Evolutionary conservation across 2,113 vertebrate species (phyloP).

Genomic region (Egretta garzetta): DNA sequence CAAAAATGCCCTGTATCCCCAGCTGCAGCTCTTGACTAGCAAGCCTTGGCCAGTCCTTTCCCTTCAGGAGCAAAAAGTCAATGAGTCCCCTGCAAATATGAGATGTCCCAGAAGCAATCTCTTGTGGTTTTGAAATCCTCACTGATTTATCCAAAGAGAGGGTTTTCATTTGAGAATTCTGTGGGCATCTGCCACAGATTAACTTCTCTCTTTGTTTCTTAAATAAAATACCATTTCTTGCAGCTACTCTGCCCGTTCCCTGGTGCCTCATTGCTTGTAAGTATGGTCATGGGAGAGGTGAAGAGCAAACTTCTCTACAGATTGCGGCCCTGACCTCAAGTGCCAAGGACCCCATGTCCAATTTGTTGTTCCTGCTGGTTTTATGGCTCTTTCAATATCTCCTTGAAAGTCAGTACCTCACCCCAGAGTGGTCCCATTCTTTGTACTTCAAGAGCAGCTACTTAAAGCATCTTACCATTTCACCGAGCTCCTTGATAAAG

Average conservation of each 20-base stretch:
- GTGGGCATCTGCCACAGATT: background rate
- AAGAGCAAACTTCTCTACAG: background rate
- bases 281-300: background rate
- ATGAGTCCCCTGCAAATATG: background rate
- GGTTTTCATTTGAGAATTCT: background rate
- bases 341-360: background rate
- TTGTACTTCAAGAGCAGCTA: background rate
- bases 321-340: rapidly evolving
- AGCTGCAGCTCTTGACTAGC: background rate
- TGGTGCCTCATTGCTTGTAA: background rate
- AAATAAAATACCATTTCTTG: background rate
- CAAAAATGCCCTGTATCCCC: background rate
- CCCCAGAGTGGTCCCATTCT: background rate
- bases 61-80: background rate
- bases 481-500: background rate
- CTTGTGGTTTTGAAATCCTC: background rate
- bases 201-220: conserved; percentile 6
- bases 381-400: background rate
- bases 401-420: background rate
- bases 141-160: background rate
- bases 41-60: background rate
- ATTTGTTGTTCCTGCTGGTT: background rate
- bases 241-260: background rate
- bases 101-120: background rate
- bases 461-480: background rate